Conservation (phyloP, 2,113 vertebrate genomes). For the Bagarius yarrelli region DNA sequence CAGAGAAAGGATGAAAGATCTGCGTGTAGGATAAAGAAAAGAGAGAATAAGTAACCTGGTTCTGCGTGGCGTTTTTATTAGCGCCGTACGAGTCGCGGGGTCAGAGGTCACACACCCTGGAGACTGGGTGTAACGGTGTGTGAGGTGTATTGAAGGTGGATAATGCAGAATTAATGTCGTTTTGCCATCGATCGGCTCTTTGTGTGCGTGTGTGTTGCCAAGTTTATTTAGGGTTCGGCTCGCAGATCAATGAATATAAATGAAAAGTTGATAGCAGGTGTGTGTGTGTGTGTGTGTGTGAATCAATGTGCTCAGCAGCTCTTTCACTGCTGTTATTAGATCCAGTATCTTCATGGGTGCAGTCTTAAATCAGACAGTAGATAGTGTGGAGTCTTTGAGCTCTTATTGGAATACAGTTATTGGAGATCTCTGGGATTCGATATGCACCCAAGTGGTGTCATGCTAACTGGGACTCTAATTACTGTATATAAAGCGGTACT, state of each 20-base stretch:
- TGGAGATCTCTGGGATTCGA: background rate
- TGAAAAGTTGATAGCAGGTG: conserved; percentile 85
- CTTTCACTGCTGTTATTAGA: background rate
- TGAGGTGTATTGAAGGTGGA: conserved; percentile 85
- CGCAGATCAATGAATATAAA: conserved; percentile 98
- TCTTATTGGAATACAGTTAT: background rate
- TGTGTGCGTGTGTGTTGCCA: conserved; percentile 85
- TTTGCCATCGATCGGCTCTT: conserved; percentile 85
- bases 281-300: conserved; percentile 14
- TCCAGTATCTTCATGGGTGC: background rate
- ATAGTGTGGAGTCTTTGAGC: background rate
- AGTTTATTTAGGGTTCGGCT: conserved; percentile 89
- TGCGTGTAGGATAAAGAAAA: conserved; percentile 60
- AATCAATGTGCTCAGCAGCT: conserved; percentile 5
- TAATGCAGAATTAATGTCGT: conserved; percentile 98
- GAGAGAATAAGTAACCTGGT: conserved; percentile 67
- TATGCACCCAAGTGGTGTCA: background rate
- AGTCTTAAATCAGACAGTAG: background rate
- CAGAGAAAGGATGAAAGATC: background rate
- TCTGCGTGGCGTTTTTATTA: conserved; percentile 74
- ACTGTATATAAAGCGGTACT: background rate
- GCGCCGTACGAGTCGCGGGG: conserved; percentile 82
- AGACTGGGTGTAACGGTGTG: conserved; percentile 79
- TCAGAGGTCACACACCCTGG: conserved; percentile 89
- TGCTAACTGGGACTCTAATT: no score